Evolutionary conservation across 2,797 vertebrate genomes (phyloP).

Genomic region (Pangasius mekongensis): DNA sequence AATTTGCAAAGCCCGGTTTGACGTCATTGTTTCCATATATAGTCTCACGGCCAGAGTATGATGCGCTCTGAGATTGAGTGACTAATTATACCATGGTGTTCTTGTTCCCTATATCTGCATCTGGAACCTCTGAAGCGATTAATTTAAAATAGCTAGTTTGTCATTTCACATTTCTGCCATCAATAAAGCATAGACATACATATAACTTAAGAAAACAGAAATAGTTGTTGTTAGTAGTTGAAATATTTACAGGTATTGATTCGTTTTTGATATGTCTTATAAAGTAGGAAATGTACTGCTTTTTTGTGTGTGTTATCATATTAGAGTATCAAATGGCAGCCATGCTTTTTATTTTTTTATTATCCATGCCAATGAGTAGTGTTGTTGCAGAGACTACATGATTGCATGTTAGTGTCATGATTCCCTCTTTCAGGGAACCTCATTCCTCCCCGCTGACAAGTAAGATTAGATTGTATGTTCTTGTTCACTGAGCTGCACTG

Average conservation of each 20-base stretch:
- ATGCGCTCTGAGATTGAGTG: constrained; percentile 1
- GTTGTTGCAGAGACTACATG: background rate
- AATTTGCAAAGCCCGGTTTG: background rate
- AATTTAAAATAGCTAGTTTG: background rate
- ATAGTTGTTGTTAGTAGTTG: background rate
- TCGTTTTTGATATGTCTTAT: background rate
- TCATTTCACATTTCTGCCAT: background rate
- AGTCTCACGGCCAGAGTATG: background rate
- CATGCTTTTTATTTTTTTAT: background rate
- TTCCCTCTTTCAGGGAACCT: background rate
- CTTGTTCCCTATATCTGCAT: background rate
- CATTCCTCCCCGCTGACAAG: constrained; percentile 10
- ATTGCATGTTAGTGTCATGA: constrained; percentile 24
- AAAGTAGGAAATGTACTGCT: background rate
- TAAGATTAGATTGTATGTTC: constrained; percentile 37
- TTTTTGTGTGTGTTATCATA: background rate
- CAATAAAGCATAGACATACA: background rate
- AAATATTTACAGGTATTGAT: background rate
- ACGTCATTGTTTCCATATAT: constrained; percentile 14
- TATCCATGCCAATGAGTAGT: background rate
- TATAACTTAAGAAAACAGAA: background rate
- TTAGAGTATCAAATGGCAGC: background rate
- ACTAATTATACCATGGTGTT: background rate
- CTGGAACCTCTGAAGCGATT: background rate
- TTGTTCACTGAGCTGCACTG: constrained; percentile 24